These are phyloP conservation scores for Parnassius mnemosyne DNA, from an alignment of 2,888 invertebrate genomes.

Conservation along the genomic window DNA sequence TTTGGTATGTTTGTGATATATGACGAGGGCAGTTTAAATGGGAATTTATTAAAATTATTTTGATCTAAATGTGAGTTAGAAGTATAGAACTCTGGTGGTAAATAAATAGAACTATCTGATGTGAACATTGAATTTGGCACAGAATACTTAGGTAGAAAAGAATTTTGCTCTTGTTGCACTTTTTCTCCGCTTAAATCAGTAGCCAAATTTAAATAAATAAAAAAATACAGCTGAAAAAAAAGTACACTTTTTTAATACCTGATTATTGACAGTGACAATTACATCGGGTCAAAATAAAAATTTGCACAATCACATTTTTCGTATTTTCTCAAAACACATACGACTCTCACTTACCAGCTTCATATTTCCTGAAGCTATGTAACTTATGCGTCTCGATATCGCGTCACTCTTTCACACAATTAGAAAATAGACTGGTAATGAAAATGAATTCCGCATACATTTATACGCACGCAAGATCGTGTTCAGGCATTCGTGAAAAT, in stretches of 20 bases:
- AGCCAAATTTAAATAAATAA: slow-evolving; percentile 47
- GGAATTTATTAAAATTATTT: slow-evolving; percentile 59
- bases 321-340: not conserved
- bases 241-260: slow-evolving; percentile 18
- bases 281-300: not conserved
- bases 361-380: slow-evolving; percentile 66
- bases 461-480: slow-evolving; percentile 73
- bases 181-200: slow-evolving; percentile 47
- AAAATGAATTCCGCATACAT: slow-evolving; percentile 79
- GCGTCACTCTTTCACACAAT: slow-evolving; percentile 68
- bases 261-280: slow-evolving; percentile 22
- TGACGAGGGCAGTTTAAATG: slow-evolving; percentile 60
- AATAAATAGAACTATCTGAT: slow-evolving; percentile 61
- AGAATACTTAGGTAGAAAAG: slow-evolving; percentile 62
- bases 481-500: slow-evolving; percentile 77
- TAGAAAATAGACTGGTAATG: slow-evolving; percentile 74
- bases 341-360: slow-evolving; percentile 66
- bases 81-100: slow-evolving; percentile 66
- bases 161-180: slow-evolving; percentile 52
- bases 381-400: slow-evolving; percentile 37
- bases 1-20: slow-evolving; percentile 57
- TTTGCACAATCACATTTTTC: not conserved
- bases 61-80: slow-evolving; percentile 58
- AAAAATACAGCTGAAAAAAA: slow-evolving; percentile 63
- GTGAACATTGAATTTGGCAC: slow-evolving; percentile 46